These are phyloP conservation scores for Meiosimyza platycephala DNA, from an alignment of 2,888 invertebrate species.

Conservation along the genomic window DNA sequence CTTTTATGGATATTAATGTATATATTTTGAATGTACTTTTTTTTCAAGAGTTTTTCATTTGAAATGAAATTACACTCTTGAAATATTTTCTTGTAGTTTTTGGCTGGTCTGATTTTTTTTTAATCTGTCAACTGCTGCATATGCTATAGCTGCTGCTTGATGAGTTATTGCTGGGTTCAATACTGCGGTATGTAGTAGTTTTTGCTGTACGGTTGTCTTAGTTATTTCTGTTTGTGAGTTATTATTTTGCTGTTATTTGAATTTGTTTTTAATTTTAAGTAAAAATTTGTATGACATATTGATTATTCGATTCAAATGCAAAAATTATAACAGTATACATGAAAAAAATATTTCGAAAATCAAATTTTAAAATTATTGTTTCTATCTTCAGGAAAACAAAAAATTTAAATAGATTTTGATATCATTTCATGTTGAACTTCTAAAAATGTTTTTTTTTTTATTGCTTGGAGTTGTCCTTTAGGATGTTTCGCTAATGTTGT, in stretches of 20 bases:
- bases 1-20: neutral
- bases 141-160: neutral
- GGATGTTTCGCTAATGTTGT: too few relatives aligned
- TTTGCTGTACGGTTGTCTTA: neutral
- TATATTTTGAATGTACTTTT: neutral
- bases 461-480: too few relatives aligned
- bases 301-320: slow-evolving; percentile 48
- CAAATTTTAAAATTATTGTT: neutral
- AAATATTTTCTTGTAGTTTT: neutral
- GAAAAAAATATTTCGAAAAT: neutral
- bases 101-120: neutral
- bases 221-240: neutral
- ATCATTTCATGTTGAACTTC: too few relatives aligned
- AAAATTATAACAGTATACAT: slow-evolving; percentile 48
- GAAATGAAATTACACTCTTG: neutral
- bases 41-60: neutral
- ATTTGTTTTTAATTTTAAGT: slow-evolving; percentile 1
- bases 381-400: too few relatives aligned
- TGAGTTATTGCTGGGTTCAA: slow-evolving; percentile 26
- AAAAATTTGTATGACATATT: slow-evolving; percentile 12
- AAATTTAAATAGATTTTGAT: too few relatives aligned
- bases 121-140: neutral
- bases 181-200: neutral
- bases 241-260: slow-evolving; percentile 16
- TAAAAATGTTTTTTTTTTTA: too few relatives aligned